Evolutionary conservation across 1,140 invertebrate species (phyloP).

Genomic region (Acromyrmex heyeri): DNA sequence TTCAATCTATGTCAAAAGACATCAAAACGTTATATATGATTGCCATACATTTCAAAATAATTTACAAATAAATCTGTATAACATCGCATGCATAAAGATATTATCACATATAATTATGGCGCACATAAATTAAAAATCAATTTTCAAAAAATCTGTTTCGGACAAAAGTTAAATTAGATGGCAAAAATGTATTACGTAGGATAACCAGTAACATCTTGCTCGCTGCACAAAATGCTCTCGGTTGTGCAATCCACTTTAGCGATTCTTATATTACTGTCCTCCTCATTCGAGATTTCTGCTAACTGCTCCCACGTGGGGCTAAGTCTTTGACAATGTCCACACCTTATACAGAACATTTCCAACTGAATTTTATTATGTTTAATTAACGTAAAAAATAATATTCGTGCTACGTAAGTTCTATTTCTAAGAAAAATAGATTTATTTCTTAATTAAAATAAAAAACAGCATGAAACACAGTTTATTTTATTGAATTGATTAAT

Average conservation of each 20-base stretch:
- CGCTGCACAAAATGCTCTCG: slow-evolving; percentile 90
- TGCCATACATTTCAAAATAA: neutral
- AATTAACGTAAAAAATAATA: neutral
- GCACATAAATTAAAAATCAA: neutral
- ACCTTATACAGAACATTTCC: slow-evolving; percentile 86
- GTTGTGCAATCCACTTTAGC: slow-evolving; percentile 93
- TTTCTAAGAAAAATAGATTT: no score
- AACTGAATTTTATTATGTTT: neutral
- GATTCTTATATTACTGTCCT: slow-evolving; percentile 89
- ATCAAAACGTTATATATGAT: slow-evolving; percentile 29
- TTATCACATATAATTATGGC: neutral
- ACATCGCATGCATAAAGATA: no score
- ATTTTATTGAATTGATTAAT: no score
- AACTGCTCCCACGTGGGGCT: slow-evolving; percentile 91
- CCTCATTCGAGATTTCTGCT: slow-evolving; percentile 90
- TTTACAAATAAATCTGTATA: neutral
- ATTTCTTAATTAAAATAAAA: no score
- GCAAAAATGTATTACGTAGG: slow-evolving; percentile 86
- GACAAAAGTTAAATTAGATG: slow-evolving; percentile 3
- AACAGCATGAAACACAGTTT: no score
- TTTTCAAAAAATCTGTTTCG: slow-evolving; percentile 20
- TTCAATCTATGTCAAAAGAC: slow-evolving; percentile 87
- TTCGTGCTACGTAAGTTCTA: neutral
- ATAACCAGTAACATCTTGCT: slow-evolving; percentile 92
- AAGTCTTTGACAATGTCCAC: slow-evolving; percentile 90